Percentiles rank a stretch among this genome's conserved stretches.
These are phyloP conservation scores for Polydrusus tereticollis DNA, from an alignment of 2,888 invertebrate genomes.

Conservation along the genomic window DNA sequence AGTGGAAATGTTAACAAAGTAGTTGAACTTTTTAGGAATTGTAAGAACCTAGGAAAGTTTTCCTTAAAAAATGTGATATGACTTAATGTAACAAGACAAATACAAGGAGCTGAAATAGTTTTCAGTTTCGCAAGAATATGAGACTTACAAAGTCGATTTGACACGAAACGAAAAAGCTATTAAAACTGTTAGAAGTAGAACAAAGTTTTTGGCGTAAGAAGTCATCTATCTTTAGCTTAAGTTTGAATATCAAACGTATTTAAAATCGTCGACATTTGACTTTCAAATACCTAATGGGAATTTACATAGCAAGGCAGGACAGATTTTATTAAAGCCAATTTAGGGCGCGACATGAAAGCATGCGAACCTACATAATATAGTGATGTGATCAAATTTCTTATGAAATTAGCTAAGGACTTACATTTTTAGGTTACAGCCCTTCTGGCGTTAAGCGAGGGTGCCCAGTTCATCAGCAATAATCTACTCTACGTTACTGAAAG, in stretches of 20 bases:
- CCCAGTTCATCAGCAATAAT: constrained; percentile 76
- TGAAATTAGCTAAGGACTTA: too few species aligned
- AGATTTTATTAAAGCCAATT: too few species aligned
- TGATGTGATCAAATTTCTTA: too few species aligned
- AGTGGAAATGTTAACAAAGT: too few species aligned
- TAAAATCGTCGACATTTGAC: too few species aligned
- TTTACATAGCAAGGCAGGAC: too few species aligned
- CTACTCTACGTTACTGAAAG: constrained; percentile 76
- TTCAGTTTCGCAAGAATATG: not conserved
- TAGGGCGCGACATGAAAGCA: too few species aligned
- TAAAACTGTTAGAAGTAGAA: not conserved
- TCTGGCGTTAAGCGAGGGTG: constrained; percentile 75
- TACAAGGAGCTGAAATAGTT: not conserved
- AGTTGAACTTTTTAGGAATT: too few species aligned
- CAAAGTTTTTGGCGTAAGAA: not conserved
- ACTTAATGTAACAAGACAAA: not conserved
- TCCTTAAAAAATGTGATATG: not conserved
- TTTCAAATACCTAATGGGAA: too few species aligned
- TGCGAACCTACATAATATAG: too few species aligned
- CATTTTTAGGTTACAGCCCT: constrained; percentile 73
- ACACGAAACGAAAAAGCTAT: not conserved
- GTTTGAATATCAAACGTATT: not conserved
- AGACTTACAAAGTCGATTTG: not conserved
- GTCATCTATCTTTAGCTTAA: not conserved
- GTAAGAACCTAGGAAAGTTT: not conserved